These are phyloP conservation scores for Mus caroli DNA, from an alignment of 2,797 vertebrate genomes.

Conservation along the genomic window DNA sequence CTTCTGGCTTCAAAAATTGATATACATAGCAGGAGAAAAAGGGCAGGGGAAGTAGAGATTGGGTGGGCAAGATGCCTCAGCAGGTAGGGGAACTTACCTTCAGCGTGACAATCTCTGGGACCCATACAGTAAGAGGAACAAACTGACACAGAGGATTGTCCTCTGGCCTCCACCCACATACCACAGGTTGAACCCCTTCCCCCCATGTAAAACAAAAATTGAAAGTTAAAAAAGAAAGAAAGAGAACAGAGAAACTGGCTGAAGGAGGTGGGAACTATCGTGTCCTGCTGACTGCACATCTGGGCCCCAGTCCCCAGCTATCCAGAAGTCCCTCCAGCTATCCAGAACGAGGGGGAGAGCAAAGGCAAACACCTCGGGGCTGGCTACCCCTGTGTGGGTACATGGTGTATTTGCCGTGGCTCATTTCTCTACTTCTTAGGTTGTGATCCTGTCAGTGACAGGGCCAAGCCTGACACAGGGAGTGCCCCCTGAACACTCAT, in stretches of 20 bases:
- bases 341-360: not conserved
- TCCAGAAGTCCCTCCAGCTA: not conserved
- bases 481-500: not conserved
- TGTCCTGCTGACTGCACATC: not conserved
- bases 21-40: not conserved
- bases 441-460: not conserved
- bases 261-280: not conserved
- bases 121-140: not conserved
- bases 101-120: not conserved
- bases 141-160: not conserved
- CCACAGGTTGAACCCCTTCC: not conserved
- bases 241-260: not conserved
- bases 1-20: not conserved
- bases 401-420: not conserved
- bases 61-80: not conserved
- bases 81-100: not conserved
- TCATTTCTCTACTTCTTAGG: not conserved
- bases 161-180: not conserved
- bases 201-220: not conserved
- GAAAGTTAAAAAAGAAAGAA: not conserved
- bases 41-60: not conserved
- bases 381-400: not conserved
- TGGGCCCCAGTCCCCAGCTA: not conserved
- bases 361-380: not conserved
- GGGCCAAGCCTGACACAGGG: not conserved